Base-by-base conservation (phyloP, 2,888 invertebrate genomes). In the Diadegma fenestrale region DNA sequence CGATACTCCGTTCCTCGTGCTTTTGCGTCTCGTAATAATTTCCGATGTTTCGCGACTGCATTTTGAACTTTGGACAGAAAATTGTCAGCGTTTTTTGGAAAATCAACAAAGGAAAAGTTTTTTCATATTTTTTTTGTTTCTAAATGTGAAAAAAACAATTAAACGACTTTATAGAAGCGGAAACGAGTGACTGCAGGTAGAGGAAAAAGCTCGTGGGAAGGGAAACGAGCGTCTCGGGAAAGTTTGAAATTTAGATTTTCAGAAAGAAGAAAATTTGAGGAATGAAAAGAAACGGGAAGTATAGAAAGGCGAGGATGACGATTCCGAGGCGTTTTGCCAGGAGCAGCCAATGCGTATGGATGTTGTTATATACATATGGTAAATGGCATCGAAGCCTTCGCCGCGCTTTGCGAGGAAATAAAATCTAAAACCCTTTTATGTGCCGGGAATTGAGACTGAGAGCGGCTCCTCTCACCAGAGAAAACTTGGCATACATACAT, bases 341-440 rank as follows among this genome's bases (percentile, higher is more conserved):
- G 66, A 76, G 82, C 30, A 58, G 30, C 26, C 58, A 33, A 71
- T 80, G 58, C 41, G 48, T 73, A 68, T 73, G 63, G 22, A 41
- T 30, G 51, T 26, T 26, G 19, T n/a, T 22, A 64, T 45, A 51
- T 43, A 37, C 51, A 72, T 43, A 80, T 71, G 61, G 79, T 37
- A 75, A 61, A 37, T 33, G 86, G 80, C 85, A 86, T 86, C 85
- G 85, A 86, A 86, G 80, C 80, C 79, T 75, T 83, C 80, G 78
- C 75, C 45, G 80, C 86, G 75, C 71, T 68, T 77, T 61, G 58
- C 73, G 79, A 80, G 80, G 73, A 87, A 89, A 90, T 90, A 90
- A 91, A 91, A 91, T 89, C 89, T 88, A 88, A 90, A 90, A 88
- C 88, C 89, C 88, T 87, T 90, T 89, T 89, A 90, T 88, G 87